Conservation (phyloP, 2,113 vertebrate species). For the Thunnus maccoyii region DNA sequence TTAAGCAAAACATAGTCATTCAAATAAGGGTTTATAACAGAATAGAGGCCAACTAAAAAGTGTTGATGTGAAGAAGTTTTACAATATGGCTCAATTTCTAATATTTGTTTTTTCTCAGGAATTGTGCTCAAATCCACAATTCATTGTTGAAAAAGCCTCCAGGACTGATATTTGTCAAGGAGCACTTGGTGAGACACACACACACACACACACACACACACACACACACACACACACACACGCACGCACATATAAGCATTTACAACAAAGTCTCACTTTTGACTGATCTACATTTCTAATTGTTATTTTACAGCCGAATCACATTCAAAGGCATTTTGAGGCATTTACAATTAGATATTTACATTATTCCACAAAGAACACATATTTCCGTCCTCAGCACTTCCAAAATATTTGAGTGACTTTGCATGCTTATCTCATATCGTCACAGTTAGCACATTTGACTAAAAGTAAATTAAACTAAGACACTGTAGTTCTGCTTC, state of each 20-base stretch:
- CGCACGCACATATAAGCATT: too few relatives aligned
- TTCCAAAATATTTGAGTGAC: neutral
- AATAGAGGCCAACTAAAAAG: neutral
- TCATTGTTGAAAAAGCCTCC: constrained; percentile 86
- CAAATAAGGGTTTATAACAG: neutral
- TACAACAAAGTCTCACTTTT: too few relatives aligned
- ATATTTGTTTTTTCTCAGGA: constrained; percentile 39
- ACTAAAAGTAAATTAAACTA: too few relatives aligned
- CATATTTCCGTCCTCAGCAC: neutral
- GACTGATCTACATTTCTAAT: too few relatives aligned
- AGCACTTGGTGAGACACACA: constrained; percentile 84
- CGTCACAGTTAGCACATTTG: neutral
- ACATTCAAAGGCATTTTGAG: constrained; percentile 8
- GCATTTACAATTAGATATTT: neutral
- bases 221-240: neutral
- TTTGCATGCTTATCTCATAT: constrained; percentile 39
- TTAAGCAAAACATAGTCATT: neutral
- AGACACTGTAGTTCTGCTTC: neutral
- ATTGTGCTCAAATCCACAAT: constrained; percentile 55
- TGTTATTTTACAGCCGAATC: too few relatives aligned
- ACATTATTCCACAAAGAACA: neutral
- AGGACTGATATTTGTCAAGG: constrained; percentile 92
- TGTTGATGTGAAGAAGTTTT: neutral
- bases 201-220: neutral
- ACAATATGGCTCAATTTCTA: neutral